Percentiles rank a stretch among this genome's conserved stretches.
These are phyloP conservation scores for Agriopis leucophaearia DNA, from an alignment of 2,888 invertebrate species.

Conservation along the genomic window DNA sequence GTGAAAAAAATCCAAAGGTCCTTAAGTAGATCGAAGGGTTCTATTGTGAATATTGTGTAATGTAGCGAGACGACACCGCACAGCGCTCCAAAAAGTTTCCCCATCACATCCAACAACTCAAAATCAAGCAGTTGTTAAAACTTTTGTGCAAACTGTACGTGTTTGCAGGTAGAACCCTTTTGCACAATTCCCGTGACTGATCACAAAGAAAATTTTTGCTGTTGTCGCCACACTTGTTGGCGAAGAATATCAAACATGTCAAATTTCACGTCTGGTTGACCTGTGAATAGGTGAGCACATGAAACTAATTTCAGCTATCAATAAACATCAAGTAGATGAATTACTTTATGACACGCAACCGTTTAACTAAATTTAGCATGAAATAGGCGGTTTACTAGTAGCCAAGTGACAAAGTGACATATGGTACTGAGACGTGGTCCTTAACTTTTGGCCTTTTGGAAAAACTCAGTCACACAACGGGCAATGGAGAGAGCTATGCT, in stretches of 20 bases:
- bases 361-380: constrained; percentile 63
- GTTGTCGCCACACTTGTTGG: constrained; percentile 79
- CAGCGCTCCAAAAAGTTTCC: constrained; percentile 64
- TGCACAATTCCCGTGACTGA: constrained; percentile 81
- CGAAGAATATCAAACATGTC: constrained; percentile 70
- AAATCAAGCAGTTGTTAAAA: constrained; percentile 8
- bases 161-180: constrained; percentile 81
- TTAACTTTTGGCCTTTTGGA: no score
- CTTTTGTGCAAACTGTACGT: constrained; percentile 56
- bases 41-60: constrained; percentile 85
- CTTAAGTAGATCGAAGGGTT: constrained; percentile 79
- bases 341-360: constrained; percentile 58
- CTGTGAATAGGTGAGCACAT: constrained; percentile 64
- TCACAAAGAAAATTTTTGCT: constrained; percentile 60
- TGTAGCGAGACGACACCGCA: constrained; percentile 78
- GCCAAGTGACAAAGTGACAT: no score
- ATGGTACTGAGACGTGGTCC: no score
- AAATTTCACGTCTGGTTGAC: constrained; percentile 82
- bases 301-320: constrained; percentile 78
- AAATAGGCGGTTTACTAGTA: constrained; percentile 62
- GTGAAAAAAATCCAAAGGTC: constrained; percentile 71
- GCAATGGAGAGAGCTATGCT: no score
- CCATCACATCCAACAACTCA: constrained; percentile 9
- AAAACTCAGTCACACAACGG: no score
- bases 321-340: constrained; percentile 67